These are phyloP conservation scores for Cyphomyrus discorhynchus DNA, from an alignment of 2,113 vertebrate genomes.

Conservation along the genomic window DNA sequence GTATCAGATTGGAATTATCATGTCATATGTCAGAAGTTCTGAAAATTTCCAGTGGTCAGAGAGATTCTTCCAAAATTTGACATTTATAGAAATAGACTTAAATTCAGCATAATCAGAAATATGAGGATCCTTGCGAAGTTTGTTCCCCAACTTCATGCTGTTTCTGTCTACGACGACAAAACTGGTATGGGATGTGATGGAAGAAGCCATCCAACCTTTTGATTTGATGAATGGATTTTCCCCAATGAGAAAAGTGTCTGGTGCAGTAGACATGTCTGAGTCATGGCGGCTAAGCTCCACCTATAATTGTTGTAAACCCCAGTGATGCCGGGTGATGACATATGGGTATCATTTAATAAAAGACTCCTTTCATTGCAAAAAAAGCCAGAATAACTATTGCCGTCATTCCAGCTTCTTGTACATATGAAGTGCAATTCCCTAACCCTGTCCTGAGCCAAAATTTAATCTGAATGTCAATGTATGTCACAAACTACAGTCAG, in stretches of 20 bases:
- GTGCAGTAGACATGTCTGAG: background rate
- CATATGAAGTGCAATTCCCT: background rate
- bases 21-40: background rate
- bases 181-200: background rate
- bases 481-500: background rate
- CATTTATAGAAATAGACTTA: background rate
- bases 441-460: background rate
- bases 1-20: background rate
- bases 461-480: constrained; percentile 3
- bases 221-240: constrained; percentile 24
- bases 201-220: background rate
- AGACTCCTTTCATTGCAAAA: constrained; percentile 1
- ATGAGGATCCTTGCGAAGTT: background rate
- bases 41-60: background rate
- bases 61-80: background rate
- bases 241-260: constrained; percentile 12
- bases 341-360: constrained; percentile 16
- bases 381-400: background rate
- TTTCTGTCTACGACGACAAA: too few species aligned
- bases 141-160: background rate
- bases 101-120: background rate
- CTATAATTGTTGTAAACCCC: constrained; percentile 8
- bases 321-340: background rate
- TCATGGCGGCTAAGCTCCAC: background rate
- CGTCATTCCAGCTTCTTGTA: background rate